A percentile compares a stretch with the other conserved stretches of the same genome.
Evolutionary conservation across 2,888 invertebrate genomes (phyloP).

Genomic region (Lasioglossum oenotherae): DNA sequence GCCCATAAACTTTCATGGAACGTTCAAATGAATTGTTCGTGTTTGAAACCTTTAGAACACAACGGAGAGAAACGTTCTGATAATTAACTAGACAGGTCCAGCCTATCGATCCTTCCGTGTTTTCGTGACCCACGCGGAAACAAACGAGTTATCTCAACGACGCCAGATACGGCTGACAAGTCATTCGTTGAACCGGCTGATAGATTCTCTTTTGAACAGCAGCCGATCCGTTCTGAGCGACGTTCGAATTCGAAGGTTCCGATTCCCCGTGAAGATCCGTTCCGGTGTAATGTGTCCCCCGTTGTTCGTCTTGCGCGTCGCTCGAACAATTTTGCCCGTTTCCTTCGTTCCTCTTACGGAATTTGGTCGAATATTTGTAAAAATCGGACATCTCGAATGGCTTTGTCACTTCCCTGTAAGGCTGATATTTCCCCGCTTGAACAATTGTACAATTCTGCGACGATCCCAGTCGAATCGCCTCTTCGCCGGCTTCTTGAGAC

Average conservation of each 20-base stretch:
- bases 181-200: constrained; percentile 79
- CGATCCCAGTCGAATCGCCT: constrained; percentile 88
- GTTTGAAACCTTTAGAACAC: constrained; percentile 16
- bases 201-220: constrained; percentile 75
- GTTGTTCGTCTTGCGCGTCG: constrained; percentile 57
- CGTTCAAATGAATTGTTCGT: background rate
- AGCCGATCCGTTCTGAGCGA: constrained; percentile 46
- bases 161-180: constrained; percentile 77
- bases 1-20: background rate
- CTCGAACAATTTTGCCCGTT: constrained; percentile 35
- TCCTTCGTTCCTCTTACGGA: constrained; percentile 87
- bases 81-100: constrained; percentile 58
- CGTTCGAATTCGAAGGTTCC: constrained; percentile 26
- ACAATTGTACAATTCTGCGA: constrained; percentile 94
- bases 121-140: background rate
- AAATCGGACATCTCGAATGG: constrained; percentile 99
- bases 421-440: constrained; percentile 95
- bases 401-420: constrained; percentile 96
- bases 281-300: constrained; percentile 35
- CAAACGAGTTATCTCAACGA: constrained; percentile 69
- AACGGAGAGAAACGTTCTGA: constrained; percentile 1
- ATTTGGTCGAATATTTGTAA: constrained; percentile 98
- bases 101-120: constrained; percentile 47
- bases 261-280: constrained; percentile 51
- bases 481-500: constrained; percentile 73